Evolutionary conservation across 1,140 invertebrate genomes (phyloP), one percentile per base, ranked within the genome.

Genomic region (Drosophila sp.): DNA sequence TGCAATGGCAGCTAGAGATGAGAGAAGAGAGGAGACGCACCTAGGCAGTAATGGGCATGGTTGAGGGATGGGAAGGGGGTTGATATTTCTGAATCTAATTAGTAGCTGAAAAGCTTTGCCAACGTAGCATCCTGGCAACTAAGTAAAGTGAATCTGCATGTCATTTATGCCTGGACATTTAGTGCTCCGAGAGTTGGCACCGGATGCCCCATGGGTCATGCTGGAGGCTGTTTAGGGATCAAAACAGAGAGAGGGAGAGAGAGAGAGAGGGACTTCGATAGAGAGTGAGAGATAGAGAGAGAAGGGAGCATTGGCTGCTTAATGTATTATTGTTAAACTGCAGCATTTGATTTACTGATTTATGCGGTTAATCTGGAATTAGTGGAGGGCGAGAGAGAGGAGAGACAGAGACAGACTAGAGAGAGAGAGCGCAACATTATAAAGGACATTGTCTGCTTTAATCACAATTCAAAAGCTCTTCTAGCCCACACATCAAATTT

Each of bases 131-230:
- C 41, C 50, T 27, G 72, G 64, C 69, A 82, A 73, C 66, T 76
- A 67, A 75, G 81, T 67, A 81, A 84, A 84, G 82, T 87, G 81
- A 81, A 84, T 78, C 82, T 78, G 82, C 82, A 78, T 84, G 81
- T 87, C 82, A 84, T 84, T 84, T 83, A 87, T 86, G 81, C 72
- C 77, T 76, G 81, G 80, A 83, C 80, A 86, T 80, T 84, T 79
- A 83, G 66, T 82, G 61, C 78, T 62, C 32, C 51, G 72, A 72
- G 61, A 57, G 18, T 27, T 34, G 50, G 14, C 27, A 25, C 38
- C 9, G 13, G 59, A 25, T 59, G 57, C 41, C 6, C 43, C 14
- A 2, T 5, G 25, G 38, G 48, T 41, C 29, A 45, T 56, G 29
- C 45, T 58, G 45, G 36, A 18, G 54, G 1, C 3, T n/a, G 2